Conservation (phyloP, 2,113 vertebrate genomes). For the Meleagris gallopavo region DNA sequence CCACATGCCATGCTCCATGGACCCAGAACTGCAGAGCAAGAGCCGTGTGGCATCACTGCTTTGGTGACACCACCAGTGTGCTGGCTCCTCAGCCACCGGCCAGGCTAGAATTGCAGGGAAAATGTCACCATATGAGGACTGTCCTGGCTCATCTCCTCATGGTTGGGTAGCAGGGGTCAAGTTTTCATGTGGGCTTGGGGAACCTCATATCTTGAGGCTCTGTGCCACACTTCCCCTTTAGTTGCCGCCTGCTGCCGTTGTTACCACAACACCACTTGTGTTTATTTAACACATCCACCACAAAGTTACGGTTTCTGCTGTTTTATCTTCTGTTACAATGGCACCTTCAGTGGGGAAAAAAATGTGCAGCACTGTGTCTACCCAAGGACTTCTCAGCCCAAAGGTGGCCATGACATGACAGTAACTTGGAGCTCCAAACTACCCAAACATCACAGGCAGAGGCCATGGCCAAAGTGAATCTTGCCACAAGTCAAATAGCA, state of each 20-base stretch:
- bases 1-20: rapidly evolving
- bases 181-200: not conserved
- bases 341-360: not conserved
- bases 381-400: not conserved
- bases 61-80: not conserved
- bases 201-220: not conserved
- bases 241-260: not conserved
- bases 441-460: rapidly evolving
- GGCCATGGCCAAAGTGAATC: not conserved
- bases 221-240: not conserved
- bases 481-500: not conserved
- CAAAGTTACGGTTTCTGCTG: not conserved
- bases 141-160: not conserved
- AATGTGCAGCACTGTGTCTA: rapidly evolving
- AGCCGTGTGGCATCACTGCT: rapidly evolving
- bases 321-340: not conserved
- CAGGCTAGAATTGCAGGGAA: not conserved
- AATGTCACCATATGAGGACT: not conserved
- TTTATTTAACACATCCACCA: not conserved
- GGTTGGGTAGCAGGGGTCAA: not conserved
- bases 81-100: not conserved
- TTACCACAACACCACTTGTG: rapidly evolving
- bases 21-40: not conserved
- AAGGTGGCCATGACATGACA: not conserved
- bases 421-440: not conserved